Evolutionary conservation across 2,797 vertebrate species (phyloP).

Genomic region (Pseudocheirus occidentalis): DNA sequence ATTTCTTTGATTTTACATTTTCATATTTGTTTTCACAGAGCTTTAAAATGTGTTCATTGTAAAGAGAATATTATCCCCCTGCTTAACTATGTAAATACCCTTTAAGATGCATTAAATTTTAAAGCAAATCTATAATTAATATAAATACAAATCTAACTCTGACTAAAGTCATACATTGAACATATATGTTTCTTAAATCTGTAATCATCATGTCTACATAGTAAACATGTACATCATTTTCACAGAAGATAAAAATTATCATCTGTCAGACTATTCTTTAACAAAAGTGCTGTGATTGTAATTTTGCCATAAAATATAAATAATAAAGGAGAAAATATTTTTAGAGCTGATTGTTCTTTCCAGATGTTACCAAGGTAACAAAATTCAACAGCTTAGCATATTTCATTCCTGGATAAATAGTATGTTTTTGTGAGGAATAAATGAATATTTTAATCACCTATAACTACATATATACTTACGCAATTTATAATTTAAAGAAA

Average conservation of each 20-base stretch:
- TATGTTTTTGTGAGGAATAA: constrained; percentile 65
- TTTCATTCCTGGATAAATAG: constrained; percentile 72
- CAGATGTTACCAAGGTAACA: constrained; percentile 84
- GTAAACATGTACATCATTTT: constrained; percentile 26
- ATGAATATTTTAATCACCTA: constrained; percentile 52
- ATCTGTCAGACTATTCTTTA: constrained; percentile 45
- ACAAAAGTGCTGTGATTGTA: constrained; percentile 68
- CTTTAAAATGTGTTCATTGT: constrained; percentile 9
- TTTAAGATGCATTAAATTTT: constrained; percentile 20
- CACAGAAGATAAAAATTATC: constrained; percentile 51
- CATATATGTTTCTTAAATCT: not conserved
- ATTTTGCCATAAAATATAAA: constrained; percentile 69
- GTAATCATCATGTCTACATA: constrained; percentile 39
- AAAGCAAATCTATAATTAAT: constrained; percentile 49
- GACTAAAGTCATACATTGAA: constrained; percentile 59
- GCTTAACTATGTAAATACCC: constrained; percentile 30
- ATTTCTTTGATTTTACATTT: constrained; percentile 40
- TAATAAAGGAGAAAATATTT: constrained; percentile 62
- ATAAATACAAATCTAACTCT: constrained; percentile 33
- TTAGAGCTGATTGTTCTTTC: constrained; percentile 69
- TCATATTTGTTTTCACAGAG: constrained; percentile 31
- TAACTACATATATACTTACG: constrained; percentile 33
- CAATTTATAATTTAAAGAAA: constrained; percentile 53
- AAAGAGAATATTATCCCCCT: constrained; percentile 15
- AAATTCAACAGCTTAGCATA: constrained; percentile 76